Base-by-base conservation (phyloP, 2,797 vertebrate species). In the Gymnocypris eckloni region DNA sequence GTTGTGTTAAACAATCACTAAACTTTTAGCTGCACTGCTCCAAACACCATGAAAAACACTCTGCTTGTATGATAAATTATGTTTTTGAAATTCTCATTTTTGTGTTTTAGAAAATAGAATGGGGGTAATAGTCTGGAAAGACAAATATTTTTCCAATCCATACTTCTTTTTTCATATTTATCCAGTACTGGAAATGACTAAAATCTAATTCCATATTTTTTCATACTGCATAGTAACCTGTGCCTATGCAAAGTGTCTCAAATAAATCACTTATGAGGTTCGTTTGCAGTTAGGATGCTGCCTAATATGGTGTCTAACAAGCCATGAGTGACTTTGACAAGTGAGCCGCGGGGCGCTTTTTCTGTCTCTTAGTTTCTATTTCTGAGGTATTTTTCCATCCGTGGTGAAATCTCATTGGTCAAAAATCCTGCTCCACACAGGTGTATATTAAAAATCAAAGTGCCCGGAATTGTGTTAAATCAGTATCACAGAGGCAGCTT, bases 241-340 rank as follows among this genome's bases (percentile, higher is more conserved):
- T n/a, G 56, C 56, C 56, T 15, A 28, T 28, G 76, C 10, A 39
- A 8, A 45, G 5, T 48, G 41, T 66, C 6, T 80, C 25, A 33
- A 20, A 43, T 79, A 41, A 66, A 33, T 80, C 41, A 66, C 41
- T 79, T 66, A 4, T 25, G n/a, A 64, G 77, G 6, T 79, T 79
- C n/a, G 2, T 64, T 28, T 75, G 39, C 22, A 16, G 39, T 79
- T 79, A 39, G 37, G 37, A 78, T 78, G 52, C 18, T 43, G 37
- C 37, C 18, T 61, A 61, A 79, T n/a, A 61, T 28, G 20, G 37
- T 61, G 39, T 43, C 54, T 59, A 77, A 39, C 75, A 77, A 77
- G 75, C 73, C 45, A 54, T 54, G n/a, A 1, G 48, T 48, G 66
- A 69, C 66, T 9, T 39, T 4, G 67, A 41, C 67, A 41, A 39